Evolutionary conservation across 2,797 vertebrate genomes (phyloP), one percentile per base, ranked within the genome.

Genomic region (Otolemur crassicaudatus): DNA sequence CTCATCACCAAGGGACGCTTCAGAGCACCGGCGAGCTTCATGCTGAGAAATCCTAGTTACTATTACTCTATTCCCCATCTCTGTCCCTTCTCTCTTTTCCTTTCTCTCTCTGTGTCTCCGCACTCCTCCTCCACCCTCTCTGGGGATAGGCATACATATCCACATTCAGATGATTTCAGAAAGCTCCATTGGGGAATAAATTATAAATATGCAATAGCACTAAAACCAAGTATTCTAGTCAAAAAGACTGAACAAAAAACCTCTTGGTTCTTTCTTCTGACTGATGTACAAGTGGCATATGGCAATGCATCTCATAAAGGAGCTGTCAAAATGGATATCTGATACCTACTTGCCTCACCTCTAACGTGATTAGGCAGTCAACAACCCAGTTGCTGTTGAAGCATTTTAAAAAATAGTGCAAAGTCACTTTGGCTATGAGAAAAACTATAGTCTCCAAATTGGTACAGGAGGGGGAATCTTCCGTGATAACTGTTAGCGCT

Each of bases 201-300:
- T 95, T 94, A 58, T 76, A 58, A 95, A 91, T 65, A 92, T n/a
- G 46, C 16, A 92, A 58, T 25, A 76, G 17, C 23, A 60, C 63
- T 65, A 84, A 92, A 90, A 53, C 27, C 49, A 84, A 95, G 14
- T 72, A 80, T 37, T 92, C 37, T 67, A 90, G 58, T 53, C 22
- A 95, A 93, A 94, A 91, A 60, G 4, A 25, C 43, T 43, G 37
- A 93, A 69, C 17, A 34, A n/a, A 46, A 88, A 23, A 2, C 7
- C 56, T 79, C n/a, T 83, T 86, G n/a, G 37, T 83, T 77, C 31
- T 69, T 61, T 67, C 19, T 91, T 87, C 22, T 83, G 65, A 86
- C 80, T 89, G n/a, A 25, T 40, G 37, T 46, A 7, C 14, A 69
- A 58, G 17, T 4, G 70, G n/a, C 3, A 23, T 5, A 27, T 31